Conservation (phyloP, 2,888 invertebrate genomes). For the Antheraea assamensis region DNA sequence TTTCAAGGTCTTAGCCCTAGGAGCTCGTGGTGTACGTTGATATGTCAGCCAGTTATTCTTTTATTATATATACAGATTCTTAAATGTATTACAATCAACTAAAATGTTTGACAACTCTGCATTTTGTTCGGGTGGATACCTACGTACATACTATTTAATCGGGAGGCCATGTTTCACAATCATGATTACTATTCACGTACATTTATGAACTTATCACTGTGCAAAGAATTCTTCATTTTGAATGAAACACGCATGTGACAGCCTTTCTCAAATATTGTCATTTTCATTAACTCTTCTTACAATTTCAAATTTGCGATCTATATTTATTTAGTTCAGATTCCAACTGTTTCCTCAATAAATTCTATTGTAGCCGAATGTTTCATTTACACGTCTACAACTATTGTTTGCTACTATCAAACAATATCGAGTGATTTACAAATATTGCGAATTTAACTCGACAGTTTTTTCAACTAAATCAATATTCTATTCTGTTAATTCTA, state of each 20-base stretch:
- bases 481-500: slow-evolving; percentile 2
- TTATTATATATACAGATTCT: no score
- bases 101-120: no score
- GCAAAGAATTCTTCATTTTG: no score
- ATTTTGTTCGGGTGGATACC: no score
- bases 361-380: background rate
- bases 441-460: background rate
- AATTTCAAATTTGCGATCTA: background rate
- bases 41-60: no score
- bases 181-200: no score
- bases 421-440: background rate
- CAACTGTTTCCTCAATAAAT: background rate
- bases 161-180: no score
- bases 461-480: background rate
- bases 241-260: background rate
- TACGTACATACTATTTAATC: no score
- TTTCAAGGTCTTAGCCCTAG: no score
- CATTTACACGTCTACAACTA: background rate
- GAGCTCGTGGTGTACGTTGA: no score
- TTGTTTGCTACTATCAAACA: background rate
- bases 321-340: background rate
- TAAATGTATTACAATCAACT: no score
- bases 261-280: background rate
- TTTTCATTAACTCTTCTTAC: background rate
- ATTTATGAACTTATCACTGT: no score